phyloP scores from a whole-genome alignment of 2,797 vertebrate species.

The Jordanella pulchra region DNA sequence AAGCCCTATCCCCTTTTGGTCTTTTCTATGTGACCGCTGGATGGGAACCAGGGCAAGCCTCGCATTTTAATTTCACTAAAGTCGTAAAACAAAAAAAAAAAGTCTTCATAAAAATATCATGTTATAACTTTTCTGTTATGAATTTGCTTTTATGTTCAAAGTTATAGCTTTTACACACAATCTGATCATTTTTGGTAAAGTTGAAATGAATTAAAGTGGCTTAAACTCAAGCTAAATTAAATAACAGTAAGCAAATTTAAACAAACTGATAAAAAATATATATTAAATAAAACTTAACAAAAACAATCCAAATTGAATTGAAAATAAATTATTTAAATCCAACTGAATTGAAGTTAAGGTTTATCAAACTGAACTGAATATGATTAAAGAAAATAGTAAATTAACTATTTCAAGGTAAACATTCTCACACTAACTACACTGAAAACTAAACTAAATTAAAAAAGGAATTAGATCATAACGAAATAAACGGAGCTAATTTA shows the following conservation, averaged over 20 bases:
- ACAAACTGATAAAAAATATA: too few relatives aligned
- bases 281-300: too few relatives aligned
- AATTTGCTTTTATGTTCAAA: not conserved
- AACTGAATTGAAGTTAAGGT: too few relatives aligned
- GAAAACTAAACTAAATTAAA: not conserved
- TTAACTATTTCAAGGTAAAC: too few relatives aligned
- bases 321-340: too few relatives aligned
- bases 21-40: slow-evolving; percentile 1
- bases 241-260: too few relatives aligned
- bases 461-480: not conserved
- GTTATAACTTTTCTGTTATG: too few relatives aligned
- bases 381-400: not conserved
- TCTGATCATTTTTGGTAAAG: too few relatives aligned
- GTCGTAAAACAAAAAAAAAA: not conserved
- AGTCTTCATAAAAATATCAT: not conserved
- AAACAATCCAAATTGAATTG: too few relatives aligned
- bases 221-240: not conserved
- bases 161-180: not conserved
- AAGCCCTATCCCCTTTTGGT: slow-evolving; percentile 9
- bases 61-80: not conserved
- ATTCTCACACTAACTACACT: not conserved
- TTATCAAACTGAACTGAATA: too few relatives aligned
- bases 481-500: not conserved
- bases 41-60: slow-evolving; percentile 2
- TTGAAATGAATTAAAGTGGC: too few relatives aligned